Conservation (phyloP, 2,113 vertebrate genomes). For the Myotis yumanensis region DNA sequence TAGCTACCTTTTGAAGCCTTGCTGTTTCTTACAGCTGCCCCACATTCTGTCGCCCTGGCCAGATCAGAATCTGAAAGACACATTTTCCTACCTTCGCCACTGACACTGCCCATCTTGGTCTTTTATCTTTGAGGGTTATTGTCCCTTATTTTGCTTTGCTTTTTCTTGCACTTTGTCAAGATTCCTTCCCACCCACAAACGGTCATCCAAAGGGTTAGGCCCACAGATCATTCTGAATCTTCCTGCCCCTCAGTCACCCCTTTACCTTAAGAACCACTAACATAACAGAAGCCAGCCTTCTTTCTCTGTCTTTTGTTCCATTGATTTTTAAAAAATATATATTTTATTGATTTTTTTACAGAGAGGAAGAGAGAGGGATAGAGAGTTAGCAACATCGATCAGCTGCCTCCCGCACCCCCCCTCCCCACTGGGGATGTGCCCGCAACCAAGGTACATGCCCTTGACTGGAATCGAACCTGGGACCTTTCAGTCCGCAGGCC, state of each 20-base stretch:
- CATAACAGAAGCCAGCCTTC: background rate
- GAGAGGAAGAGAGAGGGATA: too few species aligned
- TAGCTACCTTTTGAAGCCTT: conserved; percentile 64
- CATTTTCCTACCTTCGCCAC: background rate
- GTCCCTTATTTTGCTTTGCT: background rate
- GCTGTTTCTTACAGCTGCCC: background rate
- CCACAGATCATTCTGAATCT: conserved; percentile 15
- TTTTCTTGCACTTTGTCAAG: conserved; percentile 1
- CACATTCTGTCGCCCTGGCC: background rate
- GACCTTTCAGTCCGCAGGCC: too few species aligned
- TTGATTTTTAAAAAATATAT: too few species aligned
- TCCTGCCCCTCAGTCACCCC: background rate
- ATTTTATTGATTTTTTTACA: too few species aligned
- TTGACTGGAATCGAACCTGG: too few species aligned
- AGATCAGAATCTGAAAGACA: background rate
- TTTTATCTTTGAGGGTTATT: background rate
- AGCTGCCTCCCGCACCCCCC: too few species aligned
- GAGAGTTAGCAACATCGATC: too few species aligned
- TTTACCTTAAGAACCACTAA: background rate
- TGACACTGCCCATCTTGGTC: background rate
- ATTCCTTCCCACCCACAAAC: background rate
- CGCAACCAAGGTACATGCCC: too few species aligned
- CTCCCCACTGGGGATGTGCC: too few species aligned
- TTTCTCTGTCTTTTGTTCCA: background rate
- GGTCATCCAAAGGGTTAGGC: background rate